Percentiles rank a stretch among this genome's conserved stretches.
phyloP scores from a whole-genome alignment of 2,888 invertebrate genomes.

The Lepidocyrtoides sp. region DNA sequence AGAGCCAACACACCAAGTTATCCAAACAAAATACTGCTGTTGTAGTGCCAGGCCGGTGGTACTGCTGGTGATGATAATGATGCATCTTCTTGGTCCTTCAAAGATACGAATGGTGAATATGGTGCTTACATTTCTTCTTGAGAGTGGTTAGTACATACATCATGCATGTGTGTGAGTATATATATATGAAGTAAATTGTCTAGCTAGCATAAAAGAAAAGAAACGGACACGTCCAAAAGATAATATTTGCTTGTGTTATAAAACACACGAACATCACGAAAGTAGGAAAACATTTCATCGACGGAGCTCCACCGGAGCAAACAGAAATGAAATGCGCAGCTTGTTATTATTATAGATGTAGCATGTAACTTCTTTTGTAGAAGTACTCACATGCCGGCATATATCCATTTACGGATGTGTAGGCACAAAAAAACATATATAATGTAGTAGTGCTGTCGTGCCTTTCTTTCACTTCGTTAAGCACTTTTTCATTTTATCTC shows the following conservation, averaged over 20 bases:
- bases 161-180: background rate
- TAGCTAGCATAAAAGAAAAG: background rate
- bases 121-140: background rate
- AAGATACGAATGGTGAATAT: background rate
- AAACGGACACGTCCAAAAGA: constrained; percentile 28
- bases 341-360: background rate
- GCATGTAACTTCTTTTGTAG: background rate
- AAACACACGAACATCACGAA: constrained; percentile 36
- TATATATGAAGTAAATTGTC: background rate
- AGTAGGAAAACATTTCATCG: constrained; percentile 12
- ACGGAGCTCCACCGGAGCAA: background rate
- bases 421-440: background rate
- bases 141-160: background rate
- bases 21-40: background rate
- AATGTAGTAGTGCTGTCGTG: constrained; percentile 6
- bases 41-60: too few species aligned
- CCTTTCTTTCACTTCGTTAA: constrained; percentile 68
- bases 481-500: constrained; percentile 50
- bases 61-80: constrained; percentile 31
- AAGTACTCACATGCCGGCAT: background rate
- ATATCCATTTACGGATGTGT: background rate
- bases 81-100: background rate
- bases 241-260: constrained; percentile 31
- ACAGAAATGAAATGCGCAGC: background rate
- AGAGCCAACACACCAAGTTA: background rate